A percentile compares a stretch with the other conserved stretches of the same genome.
Evolutionary conservation across 1,140 invertebrate species (phyloP).

Genomic region (Hylaeus anthracinus): DNA sequence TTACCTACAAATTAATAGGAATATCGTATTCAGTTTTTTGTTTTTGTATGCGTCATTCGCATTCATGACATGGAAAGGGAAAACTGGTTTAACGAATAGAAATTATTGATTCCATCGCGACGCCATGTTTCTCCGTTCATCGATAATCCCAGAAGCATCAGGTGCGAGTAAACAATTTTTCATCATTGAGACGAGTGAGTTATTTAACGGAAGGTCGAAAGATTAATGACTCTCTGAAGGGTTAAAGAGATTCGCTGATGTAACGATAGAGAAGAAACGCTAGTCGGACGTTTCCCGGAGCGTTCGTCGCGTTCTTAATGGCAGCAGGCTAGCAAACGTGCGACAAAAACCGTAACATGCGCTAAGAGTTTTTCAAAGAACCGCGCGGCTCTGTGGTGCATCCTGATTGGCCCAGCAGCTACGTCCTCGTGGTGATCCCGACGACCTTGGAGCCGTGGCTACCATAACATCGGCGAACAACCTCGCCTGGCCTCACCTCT

Average conservation of each 20-base stretch:
- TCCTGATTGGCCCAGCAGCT: slow-evolving; percentile 60
- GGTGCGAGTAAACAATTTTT: neutral
- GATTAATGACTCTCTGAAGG: slow-evolving; percentile 19
- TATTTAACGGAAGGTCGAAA: slow-evolving; percentile 11
- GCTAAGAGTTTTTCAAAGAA: slow-evolving; percentile 59
- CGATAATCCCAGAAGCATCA: neutral
- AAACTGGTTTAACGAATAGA: too few species aligned
- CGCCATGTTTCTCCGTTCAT: neutral
- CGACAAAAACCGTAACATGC: slow-evolving; percentile 41
- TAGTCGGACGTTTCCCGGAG: slow-evolving; percentile 4
- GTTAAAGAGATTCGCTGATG: slow-evolving; percentile 33
- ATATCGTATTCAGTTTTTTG: too few species aligned
- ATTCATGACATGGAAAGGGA: too few species aligned
- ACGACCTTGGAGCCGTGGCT: slow-evolving; percentile 69
- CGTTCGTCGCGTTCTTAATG: slow-evolving; percentile 23
- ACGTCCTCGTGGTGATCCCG: slow-evolving; percentile 72
- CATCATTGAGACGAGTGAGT: slow-evolving; percentile 24
- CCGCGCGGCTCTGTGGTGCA: slow-evolving; percentile 3
- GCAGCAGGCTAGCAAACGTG: neutral
- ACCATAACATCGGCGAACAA: slow-evolving; percentile 68
- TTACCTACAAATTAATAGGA: too few species aligned
- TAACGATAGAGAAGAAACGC: slow-evolving; percentile 40
- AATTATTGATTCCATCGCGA: slow-evolving; percentile 19
- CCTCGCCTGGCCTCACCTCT: slow-evolving; percentile 60
- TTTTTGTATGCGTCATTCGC: too few species aligned